Evolutionary conservation across 2,888 invertebrate species (phyloP), one percentile per base, ranked within the genome.

Genomic region (Aelia acuminata): DNA sequence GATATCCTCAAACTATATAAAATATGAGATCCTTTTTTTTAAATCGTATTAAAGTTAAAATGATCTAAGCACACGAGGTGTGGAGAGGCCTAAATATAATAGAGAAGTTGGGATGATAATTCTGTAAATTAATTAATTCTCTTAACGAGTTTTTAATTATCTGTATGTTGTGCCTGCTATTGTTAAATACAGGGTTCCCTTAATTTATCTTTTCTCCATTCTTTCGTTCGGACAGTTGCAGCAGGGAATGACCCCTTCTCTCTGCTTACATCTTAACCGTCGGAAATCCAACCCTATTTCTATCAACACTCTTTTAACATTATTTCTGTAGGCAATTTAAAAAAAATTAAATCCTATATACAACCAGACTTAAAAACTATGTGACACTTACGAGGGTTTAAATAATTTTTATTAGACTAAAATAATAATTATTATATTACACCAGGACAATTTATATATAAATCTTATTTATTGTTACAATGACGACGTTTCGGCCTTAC

Each of bases 81-180:
- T n/a, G n/a, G n/a, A n/a, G n/a, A n/a, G n/a, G n/a, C n/a, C n/a
- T 5, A 1, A 63, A 31, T 63, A 18, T 15, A 31, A 31, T 63
- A 18, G 18, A 63, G 31, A 63, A 31, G 31, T 31, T 31, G 7
- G n/a, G 2, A 10, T 80, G 5, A 43, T 43, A 43, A 80, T 43
- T 43, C 10, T 39, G 3, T 20, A 22, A 43, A 39, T 80, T n/a
- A 75, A 39, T 75, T 75, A 5, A n/a, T n/a, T 13, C n/a, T 11
- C 80, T 80, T 80, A 80, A 80, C 43, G 80, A n/a, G 18, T 43
- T 80, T 80, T 80, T 43, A 80, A 80, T 80, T 80, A 80, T 3
- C 80, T 43, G 80, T 43, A 43, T 39, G 8, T 80, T 80, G 43
- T 80, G 22, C 20, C 31, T 80, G 0, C 80, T 43, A 80, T 80